These are phyloP conservation scores for Macaria notata DNA, from an alignment of 2,888 invertebrate species.

Conservation along the genomic window DNA sequence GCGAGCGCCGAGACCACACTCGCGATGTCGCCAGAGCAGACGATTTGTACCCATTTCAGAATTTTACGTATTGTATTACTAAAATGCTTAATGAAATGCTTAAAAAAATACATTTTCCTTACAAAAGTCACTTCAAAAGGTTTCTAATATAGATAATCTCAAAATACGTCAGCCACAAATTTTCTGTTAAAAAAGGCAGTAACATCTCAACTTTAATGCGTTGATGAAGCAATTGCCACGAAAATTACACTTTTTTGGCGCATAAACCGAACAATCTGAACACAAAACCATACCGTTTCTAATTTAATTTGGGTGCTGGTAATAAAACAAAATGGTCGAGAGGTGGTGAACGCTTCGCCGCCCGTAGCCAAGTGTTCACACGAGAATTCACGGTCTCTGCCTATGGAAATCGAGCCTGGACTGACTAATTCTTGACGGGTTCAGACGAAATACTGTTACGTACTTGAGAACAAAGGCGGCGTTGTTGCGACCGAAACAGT, in stretches of 20 bases:
- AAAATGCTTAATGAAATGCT: background rate
- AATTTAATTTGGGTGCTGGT: slow-evolving; percentile 69
- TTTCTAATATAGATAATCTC: background rate
- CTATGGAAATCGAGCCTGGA: slow-evolving; percentile 73
- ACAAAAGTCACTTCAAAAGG: background rate
- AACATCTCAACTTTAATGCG: background rate
- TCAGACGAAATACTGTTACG: slow-evolving; percentile 58
- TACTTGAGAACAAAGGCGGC: slow-evolving; percentile 42
- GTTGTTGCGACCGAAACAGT: slow-evolving; percentile 31
- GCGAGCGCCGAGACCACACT: slow-evolving; percentile 57
- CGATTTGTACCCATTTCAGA: slow-evolving; percentile 7
- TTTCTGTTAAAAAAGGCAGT: background rate
- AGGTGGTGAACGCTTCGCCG: slow-evolving; percentile 57
- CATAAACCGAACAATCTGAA: slow-evolving; percentile 19
- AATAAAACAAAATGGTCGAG: slow-evolving; percentile 53
- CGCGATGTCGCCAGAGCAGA: slow-evolving; percentile 50
- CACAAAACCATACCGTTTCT: slow-evolving; percentile 50
- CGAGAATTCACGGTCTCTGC: slow-evolving; percentile 79
- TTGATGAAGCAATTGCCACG: background rate
- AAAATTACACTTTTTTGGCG: slow-evolving; percentile 14
- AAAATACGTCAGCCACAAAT: too few relatives aligned
- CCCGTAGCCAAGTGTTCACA: slow-evolving; percentile 63
- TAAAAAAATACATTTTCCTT: background rate
- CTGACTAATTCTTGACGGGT: slow-evolving; percentile 58
- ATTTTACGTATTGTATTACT: too few relatives aligned